Conservation (phyloP, 2,113 vertebrate species). For the Actinemys pallida region DNA sequence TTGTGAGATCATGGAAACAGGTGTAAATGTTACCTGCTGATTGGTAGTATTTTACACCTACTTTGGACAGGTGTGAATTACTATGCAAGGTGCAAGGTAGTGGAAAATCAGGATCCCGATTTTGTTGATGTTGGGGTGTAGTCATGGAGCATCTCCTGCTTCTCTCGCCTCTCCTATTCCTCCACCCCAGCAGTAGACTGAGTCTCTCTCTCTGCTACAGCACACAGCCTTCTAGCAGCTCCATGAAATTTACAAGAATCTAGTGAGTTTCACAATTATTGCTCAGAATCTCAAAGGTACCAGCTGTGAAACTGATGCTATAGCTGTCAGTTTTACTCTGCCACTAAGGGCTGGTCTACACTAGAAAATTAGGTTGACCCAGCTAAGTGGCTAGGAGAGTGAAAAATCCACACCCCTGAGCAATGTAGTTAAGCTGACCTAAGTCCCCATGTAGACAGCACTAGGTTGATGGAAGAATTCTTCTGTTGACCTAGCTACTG, state of each 20-base stretch:
- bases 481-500: too few species aligned
- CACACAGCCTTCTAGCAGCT: background rate
- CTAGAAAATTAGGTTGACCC: too few species aligned
- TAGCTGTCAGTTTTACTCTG: background rate
- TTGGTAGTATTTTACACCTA: too few species aligned
- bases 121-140: background rate
- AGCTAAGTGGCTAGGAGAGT: too few species aligned
- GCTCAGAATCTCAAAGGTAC: background rate
- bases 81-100: background rate
- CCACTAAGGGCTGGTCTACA: too few species aligned
- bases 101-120: background rate
- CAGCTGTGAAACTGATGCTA: background rate
- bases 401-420: too few species aligned
- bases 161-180: rapidly evolving
- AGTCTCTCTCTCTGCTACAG: background rate
- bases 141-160: rapidly evolving
- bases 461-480: too few species aligned
- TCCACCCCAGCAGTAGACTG: background rate
- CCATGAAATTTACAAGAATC: background rate
- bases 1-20: background rate
- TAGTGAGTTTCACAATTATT: background rate
- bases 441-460: too few species aligned
- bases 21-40: background rate
- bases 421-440: too few species aligned
- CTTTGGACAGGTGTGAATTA: background rate